Evolutionary conservation across 2,888 invertebrate species (phyloP).

Genomic region (Pyrgus malvae): DNA sequence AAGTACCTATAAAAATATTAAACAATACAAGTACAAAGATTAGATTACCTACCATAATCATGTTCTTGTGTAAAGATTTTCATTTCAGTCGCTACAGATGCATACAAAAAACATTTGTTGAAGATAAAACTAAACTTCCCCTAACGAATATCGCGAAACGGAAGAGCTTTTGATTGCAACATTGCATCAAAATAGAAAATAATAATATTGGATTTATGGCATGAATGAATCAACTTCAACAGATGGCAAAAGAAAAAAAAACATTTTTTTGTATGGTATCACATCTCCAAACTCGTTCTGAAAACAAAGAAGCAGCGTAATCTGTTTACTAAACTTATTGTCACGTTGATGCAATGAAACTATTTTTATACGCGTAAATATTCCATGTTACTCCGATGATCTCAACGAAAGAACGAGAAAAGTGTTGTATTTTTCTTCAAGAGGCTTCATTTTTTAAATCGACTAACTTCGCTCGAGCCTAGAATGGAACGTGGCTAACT

Average conservation of each 20-base stretch:
- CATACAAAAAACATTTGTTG: no score
- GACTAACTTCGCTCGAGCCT: neutral
- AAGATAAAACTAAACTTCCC: no score
- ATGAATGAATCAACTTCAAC: no score
- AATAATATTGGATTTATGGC: no score
- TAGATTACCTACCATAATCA: no score
- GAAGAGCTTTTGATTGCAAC: no score
- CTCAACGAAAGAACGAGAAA: neutral
- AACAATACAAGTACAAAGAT: no score
- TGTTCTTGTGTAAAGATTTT: no score
- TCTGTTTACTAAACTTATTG: constrained; percentile 28
- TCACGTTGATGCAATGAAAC: constrained; percentile 18
- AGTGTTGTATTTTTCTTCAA: neutral
- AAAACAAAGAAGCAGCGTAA: constrained; percentile 26
- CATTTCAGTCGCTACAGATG: no score
- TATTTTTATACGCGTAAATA: constrained; percentile 23
- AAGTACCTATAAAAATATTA: no score
- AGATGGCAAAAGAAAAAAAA: neutral
- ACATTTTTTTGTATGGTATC: neutral
- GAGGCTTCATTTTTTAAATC: neutral
- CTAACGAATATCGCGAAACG: no score
- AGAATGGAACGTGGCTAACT: neutral
- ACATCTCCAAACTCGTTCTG: constrained; percentile 19
- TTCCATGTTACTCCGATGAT: constrained; percentile 1
- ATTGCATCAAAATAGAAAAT: no score